These are phyloP conservation scores for Elegia similella DNA, from an alignment of 2,888 invertebrate species.

Conservation along the genomic window DNA sequence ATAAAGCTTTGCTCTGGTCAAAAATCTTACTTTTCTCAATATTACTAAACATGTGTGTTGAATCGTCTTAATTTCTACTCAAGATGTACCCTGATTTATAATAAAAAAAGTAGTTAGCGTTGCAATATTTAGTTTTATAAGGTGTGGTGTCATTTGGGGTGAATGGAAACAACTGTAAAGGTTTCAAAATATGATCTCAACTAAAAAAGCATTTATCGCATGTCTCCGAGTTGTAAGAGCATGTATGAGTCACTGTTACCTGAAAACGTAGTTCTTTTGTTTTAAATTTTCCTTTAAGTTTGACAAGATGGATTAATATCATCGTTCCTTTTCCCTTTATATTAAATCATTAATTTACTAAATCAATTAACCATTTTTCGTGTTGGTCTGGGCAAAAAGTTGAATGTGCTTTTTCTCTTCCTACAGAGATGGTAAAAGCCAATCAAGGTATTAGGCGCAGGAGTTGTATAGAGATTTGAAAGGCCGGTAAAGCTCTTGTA, in stretches of 20 bases:
- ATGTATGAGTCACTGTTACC: constrained; percentile 11
- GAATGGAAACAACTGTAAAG: constrained; percentile 4
- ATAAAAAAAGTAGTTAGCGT: too few relatives aligned
- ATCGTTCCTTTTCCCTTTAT: background rate
- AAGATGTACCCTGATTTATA: background rate
- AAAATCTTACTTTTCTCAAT: too few relatives aligned
- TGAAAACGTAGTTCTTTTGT: constrained; percentile 4
- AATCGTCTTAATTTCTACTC: background rate
- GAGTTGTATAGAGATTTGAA: too few relatives aligned
- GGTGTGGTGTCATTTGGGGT: constrained; percentile 11
- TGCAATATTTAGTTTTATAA: background rate
- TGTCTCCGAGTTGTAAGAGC: background rate
- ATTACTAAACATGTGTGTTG: background rate
- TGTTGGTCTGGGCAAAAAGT: too few relatives aligned
- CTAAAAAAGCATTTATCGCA: constrained; percentile 3
- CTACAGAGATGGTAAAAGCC: too few relatives aligned
- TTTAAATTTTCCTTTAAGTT: background rate
- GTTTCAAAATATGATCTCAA: constrained; percentile 5
- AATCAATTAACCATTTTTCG: too few relatives aligned
- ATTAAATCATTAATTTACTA: background rate
- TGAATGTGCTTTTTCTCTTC: too few relatives aligned
- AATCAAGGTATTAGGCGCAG: too few relatives aligned
- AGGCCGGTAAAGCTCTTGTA: too few relatives aligned
- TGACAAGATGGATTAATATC: background rate
- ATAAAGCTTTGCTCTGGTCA: too few relatives aligned